Base-by-base conservation (phyloP, 2,797 vertebrate species). In the Sardinella longiceps region DNA sequence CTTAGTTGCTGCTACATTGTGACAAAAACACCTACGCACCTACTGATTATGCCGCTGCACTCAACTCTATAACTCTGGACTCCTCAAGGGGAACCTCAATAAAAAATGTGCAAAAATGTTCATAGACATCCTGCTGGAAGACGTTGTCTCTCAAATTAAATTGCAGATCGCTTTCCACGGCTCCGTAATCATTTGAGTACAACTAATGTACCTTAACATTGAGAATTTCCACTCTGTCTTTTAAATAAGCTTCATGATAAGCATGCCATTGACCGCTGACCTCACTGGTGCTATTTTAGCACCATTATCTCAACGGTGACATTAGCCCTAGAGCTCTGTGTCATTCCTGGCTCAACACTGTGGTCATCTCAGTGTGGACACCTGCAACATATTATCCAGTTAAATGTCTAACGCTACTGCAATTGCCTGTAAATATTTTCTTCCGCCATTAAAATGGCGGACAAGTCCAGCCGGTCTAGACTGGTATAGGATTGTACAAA, bases 371-470 rank as follows among this genome's bases (percentile, higher is more conserved):
- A 70, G 11, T 77, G n/a, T 60, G n/a, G 37, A 43, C 70, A 77
- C 70, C 70, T 77, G 70, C 70, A 77, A 77, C 33, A 43, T 23
- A 37, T 77, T 77, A 77, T 18, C 70, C 70, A 77, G 39, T 43
- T 43, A 77, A 0, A 77, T 77, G 23, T 77, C 12, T 43, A 20
- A 77, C 37, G 18, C 43, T 43, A 77, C 43, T 77, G 70, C 39
- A 37, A 77, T 77, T 77, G 15, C 70, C 70, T 15, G 18, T 77
- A 77, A 43, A 77, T 23, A 77, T 43, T 39, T 43, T 77, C 37
- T 77, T 77, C 70, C 37, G 37, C 37, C 39, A 43, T 77, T 43
- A 77, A 77, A 77, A 53, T 23, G 51, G 51, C 23, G 70, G 15
- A 43, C 37, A 43, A 77, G 70, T 37, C 37, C 23, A 18, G 33